Conservation (phyloP, 92 coral and sea anemone genomes). For the Hydrozoanthus gracilis region DNA sequence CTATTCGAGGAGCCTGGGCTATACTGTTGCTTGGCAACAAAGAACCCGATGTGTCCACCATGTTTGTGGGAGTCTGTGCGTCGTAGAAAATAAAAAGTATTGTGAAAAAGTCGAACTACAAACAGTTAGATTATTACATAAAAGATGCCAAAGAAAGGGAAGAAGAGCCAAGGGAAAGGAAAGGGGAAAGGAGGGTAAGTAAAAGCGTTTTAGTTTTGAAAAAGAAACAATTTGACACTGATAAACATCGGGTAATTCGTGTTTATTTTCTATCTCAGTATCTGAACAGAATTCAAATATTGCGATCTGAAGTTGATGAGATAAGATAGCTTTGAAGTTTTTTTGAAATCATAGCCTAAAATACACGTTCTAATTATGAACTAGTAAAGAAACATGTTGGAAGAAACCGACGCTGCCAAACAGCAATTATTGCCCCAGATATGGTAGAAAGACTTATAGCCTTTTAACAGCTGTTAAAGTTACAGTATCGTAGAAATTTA, state of each 20-base stretch:
- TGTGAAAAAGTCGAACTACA: not conserved
- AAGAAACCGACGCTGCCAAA: no score
- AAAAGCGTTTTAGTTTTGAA: not conserved
- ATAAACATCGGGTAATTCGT: not conserved
- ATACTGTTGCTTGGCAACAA: conserved; percentile 30
- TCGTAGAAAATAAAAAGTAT: not conserved
- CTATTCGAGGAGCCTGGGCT: not conserved
- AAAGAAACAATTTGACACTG: not conserved
- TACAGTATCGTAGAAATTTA: no score
- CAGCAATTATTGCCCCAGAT: no score
- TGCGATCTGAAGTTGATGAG: no score
- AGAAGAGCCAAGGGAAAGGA: conserved; percentile 82
- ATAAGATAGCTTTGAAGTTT: no score
- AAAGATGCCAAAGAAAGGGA: conserved; percentile 90
- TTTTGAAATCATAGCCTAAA: no score
- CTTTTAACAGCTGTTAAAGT: no score
- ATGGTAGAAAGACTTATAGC: no score
- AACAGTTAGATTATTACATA: not conserved
- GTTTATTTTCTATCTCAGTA: not conserved
- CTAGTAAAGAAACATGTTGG: no score
- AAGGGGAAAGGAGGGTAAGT: conserved; percentile 90
- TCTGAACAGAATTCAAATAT: not conserved
- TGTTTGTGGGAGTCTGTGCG: not conserved
- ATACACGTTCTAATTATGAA: no score
- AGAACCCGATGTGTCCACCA: conserved; percentile 34